Evolutionary conservation across 2,888 invertebrate species (phyloP).

Genomic region (Odontomyia ornata): DNA sequence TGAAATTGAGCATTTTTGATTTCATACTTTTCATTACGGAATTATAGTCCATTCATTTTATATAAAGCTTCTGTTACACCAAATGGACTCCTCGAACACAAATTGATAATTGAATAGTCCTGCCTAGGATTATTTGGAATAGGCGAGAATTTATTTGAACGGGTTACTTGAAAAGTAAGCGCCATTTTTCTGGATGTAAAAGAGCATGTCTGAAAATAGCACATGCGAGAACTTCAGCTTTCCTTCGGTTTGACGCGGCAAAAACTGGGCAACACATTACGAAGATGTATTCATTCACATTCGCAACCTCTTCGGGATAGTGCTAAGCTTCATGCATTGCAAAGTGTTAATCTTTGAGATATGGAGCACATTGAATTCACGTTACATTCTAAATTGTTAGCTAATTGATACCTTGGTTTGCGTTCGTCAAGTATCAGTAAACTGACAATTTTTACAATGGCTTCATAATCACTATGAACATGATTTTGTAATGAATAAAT

Average conservation of each 20-base stretch:
- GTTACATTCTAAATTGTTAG: constrained; percentile 5
- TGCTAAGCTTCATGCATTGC: too few species aligned
- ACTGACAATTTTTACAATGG: constrained; percentile 49
- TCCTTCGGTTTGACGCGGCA: constrained; percentile 8
- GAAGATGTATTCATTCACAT: constrained; percentile 24
- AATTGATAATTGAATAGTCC: too few species aligned
- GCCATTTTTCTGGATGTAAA: constrained; percentile 24
- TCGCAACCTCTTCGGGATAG: background rate
- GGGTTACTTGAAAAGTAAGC: background rate
- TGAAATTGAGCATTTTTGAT: background rate
- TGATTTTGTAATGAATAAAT: background rate
- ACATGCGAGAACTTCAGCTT: constrained; percentile 31
- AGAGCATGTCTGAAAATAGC: constrained; percentile 42
- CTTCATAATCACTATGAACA: background rate
- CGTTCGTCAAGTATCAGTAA: constrained; percentile 3
- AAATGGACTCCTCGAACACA: too few species aligned
- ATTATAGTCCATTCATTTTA: too few species aligned
- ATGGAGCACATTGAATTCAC: constrained; percentile 1
- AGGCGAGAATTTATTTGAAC: too few species aligned
- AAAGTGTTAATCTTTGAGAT: background rate
- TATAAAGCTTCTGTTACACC: too few species aligned
- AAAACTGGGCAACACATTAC: constrained; percentile 6
- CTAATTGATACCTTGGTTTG: constrained; percentile 5
- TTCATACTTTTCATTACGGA: too few species aligned
- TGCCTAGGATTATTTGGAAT: too few species aligned